phyloP scores from a whole-genome alignment of 92 coral and sea anemone species.

The Parazoanthus darwini region DNA sequence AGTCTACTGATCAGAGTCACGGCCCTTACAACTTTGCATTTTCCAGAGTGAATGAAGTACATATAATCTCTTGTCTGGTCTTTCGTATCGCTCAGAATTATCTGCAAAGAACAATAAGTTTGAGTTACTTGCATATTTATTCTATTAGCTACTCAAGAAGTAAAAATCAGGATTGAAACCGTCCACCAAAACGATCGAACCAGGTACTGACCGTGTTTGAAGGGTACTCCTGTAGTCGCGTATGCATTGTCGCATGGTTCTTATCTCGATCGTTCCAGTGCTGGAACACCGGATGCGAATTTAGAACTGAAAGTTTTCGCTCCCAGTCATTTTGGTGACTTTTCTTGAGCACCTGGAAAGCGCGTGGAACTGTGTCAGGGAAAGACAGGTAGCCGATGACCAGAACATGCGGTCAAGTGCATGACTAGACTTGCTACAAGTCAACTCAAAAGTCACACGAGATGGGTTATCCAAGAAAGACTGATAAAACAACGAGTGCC shows the following conservation, averaged over 20 bases:
- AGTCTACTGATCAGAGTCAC: conserved; percentile 60
- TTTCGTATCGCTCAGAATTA: conserved; percentile 66
- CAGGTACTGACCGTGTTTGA: conserved; percentile 69
- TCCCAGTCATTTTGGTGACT: conserved; percentile 95
- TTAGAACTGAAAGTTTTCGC: conserved; percentile 74
- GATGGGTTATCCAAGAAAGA: too few species aligned
- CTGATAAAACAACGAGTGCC: too few species aligned
- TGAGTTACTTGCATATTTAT: too few species aligned
- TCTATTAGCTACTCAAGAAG: too few species aligned
- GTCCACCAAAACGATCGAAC: too few species aligned
- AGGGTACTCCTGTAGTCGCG: conserved; percentile 72
- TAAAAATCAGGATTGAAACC: too few species aligned
- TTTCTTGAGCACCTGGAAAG: conserved; percentile 82
- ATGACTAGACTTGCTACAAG: too few species aligned
- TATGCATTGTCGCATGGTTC: conserved; percentile 67
- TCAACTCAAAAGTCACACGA: too few species aligned
- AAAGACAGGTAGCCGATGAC: neutral
- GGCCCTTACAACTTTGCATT: conserved; percentile 83
- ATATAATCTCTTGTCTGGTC: conserved; percentile 56
- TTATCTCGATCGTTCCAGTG: conserved; percentile 75
- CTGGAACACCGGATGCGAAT: conserved; percentile 65
- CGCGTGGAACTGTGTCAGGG: neutral
- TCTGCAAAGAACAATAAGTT: conserved; percentile 34
- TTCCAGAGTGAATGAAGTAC: conserved; percentile 81
- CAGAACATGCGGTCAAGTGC: too few species aligned